phyloP scores from a whole-genome alignment of 2,888 invertebrate genomes.

The Agonopterix alstromeriana region DNA sequence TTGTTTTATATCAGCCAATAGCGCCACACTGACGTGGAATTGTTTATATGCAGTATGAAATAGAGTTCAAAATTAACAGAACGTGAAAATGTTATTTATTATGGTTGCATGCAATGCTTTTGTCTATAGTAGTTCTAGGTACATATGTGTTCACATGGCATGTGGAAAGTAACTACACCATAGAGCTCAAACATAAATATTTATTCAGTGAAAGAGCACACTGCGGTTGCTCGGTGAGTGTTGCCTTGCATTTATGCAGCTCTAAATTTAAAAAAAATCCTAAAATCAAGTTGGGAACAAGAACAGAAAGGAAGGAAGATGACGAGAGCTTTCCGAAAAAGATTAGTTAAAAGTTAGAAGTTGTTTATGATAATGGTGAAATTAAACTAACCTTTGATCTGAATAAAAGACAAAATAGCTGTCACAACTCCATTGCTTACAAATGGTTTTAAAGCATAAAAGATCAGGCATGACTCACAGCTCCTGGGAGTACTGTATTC shows the following conservation, averaged over 20 bases:
- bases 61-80: not conserved
- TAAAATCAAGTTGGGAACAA: no score
- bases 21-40: not conserved
- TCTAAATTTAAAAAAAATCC: not conserved
- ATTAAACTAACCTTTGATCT: no score
- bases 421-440: no score
- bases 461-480: no score
- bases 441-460: no score
- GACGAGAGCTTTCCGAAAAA: no score
- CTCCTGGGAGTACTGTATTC: not conserved
- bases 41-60: not conserved
- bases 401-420: no score
- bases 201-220: conserved; percentile 22
- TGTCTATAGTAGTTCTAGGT: not conserved
- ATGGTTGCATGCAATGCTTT: not conserved
- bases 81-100: not conserved
- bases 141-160: conserved; percentile 25
- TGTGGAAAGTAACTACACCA: conserved; percentile 33
- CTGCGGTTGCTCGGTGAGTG: not conserved
- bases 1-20: conserved; percentile 16
- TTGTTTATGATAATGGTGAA: no score
- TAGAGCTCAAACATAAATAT: conserved; percentile 24
- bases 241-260: not conserved
- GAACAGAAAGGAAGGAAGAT: no score
- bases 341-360: no score